Conservation (phyloP, 2,888 invertebrate species). For the Troides helena region DNA sequence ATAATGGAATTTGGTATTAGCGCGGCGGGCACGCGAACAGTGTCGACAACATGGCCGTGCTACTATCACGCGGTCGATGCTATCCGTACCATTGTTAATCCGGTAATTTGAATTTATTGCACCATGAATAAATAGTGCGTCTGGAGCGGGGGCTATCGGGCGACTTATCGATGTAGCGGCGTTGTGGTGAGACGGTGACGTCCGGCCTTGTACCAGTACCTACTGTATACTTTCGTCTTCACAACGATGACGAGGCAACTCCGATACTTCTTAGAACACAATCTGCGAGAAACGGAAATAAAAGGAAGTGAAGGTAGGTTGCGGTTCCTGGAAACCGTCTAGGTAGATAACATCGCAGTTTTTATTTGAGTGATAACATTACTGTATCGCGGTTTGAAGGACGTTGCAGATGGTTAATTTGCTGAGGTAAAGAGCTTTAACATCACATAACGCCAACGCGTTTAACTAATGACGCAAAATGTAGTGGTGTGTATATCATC, state of each 20-base stretch:
- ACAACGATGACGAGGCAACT: not conserved
- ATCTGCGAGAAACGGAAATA: not conserved
- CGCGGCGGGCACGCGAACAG: slow-evolving; percentile 34
- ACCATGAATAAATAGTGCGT: slow-evolving; percentile 75
- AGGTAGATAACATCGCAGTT: too few relatives aligned
- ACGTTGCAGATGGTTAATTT: too few relatives aligned
- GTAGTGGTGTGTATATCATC: too few relatives aligned
- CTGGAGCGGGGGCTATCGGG: slow-evolving; percentile 63
- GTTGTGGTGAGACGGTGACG: slow-evolving; percentile 43
- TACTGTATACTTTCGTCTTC: slow-evolving; percentile 3
- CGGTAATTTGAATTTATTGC: slow-evolving; percentile 81
- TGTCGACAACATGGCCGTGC: slow-evolving; percentile 51
- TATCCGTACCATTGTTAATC: slow-evolving; percentile 79
- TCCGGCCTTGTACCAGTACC: slow-evolving; percentile 13
- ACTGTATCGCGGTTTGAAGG: too few relatives aligned
- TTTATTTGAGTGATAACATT: too few relatives aligned
- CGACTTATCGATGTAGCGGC: slow-evolving; percentile 64
- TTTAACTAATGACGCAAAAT: too few relatives aligned
- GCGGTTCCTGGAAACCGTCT: too few relatives aligned
- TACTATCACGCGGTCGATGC: slow-evolving; percentile 64
- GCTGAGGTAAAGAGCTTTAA: too few relatives aligned
- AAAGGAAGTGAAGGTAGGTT: not conserved
- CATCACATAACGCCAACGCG: too few relatives aligned
- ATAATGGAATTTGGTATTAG: slow-evolving; percentile 38
- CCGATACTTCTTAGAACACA: not conserved